Base-by-base conservation (phyloP, 92 coral and sea anemone genomes). In the Heteractis magnifica region DNA sequence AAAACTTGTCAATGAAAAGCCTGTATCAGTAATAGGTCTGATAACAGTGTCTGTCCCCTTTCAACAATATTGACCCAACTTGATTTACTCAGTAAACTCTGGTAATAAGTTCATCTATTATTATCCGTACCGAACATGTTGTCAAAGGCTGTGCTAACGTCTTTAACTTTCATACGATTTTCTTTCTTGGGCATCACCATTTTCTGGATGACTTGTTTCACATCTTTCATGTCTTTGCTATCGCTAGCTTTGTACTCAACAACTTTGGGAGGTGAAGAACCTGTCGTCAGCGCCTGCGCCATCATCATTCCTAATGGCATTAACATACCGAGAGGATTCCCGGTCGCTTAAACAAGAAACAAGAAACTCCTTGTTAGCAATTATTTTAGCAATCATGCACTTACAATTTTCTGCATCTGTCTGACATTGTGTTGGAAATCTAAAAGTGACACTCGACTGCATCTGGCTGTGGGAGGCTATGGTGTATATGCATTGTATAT, bases 221-320 rank as follows among this genome's bases (percentile, higher is more conserved):
- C 73, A 6, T 68, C 48, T 26, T 68, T 68, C 50, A 8, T 68
- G 48, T 26, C 73, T 20, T 68, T 26, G 9, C 48, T 68, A 2
- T 68, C 73, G 73, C 73, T 68, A 6, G 49, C 3, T 26, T 68
- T 68, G 20, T 8, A 8, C 73, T 68, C 73, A 9, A 68, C 44
- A 68, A 68, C 14, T 23, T 7, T 20, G 8, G 73, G 73, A 20
- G 73, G 73, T n/a, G 73, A 23, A 68, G 73, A 68, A 0, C 73
- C 26, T 26, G 26, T 26, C 26, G 26, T 26, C 1, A 26, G 26
- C 26, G 73, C 73, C 12, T 68, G 73, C 14, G 73, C 73, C 23
- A 68, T 68, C 49, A 7, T 13, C 73, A 68, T 68, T 68, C 73
- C 73, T 23, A 68, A 68, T 21, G 73, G 73, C 73, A 68, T 68